Evolutionary conservation across 2,113 vertebrate species (phyloP), one percentile per base, ranked within the genome.

Genomic region (Rhegmatorhina hoffmannsi): DNA sequence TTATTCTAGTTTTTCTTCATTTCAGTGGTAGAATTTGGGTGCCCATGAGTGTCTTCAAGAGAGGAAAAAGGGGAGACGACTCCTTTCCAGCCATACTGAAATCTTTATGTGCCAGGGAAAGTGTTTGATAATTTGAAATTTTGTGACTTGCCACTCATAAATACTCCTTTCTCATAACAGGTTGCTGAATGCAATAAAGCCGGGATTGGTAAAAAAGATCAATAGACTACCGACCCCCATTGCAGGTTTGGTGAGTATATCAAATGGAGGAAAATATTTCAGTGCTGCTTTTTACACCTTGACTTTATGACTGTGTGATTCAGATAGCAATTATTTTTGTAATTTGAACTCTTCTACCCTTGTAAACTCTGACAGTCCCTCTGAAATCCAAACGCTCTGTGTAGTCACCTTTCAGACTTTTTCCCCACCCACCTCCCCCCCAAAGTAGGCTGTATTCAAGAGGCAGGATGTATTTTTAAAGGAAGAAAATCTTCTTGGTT

Each of bases 131-230:
- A 75, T 75, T 67, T 80, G 55, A 12, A 63, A 25, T 87, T 87
- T 93, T 97, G 74, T 95, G 83, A 92, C 10, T 60, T 78, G 26
- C 31, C 5, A 70, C 83, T 95, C 67, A 95, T 84, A 55, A 93
- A 59, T 60, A 19, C 44, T 92, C 81, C 53, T 97, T 97, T 98
- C 83, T 98, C 28, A 1, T 97, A 92, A 96, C 97, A 99, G 99
- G 98, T 98, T 99, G 97, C 98, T 99, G 98, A 99, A 99, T 96
- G 98, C 98, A 26, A 99, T 99, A 97, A 99, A 99, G 96, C 99
- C 99, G 1, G 98, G 99, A 93, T 97, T 99, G 96, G 98, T 99
- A 95, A 99, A 98, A 98, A 99, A 99, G 98, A 99, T 99, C 97
- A 99, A 99, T 96, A 98, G 99, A 97, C 98, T 99, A 85, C 98